Evolutionary conservation across 1,140 invertebrate genomes (phyloP).

Genomic region (Drosophila sp.): DNA sequence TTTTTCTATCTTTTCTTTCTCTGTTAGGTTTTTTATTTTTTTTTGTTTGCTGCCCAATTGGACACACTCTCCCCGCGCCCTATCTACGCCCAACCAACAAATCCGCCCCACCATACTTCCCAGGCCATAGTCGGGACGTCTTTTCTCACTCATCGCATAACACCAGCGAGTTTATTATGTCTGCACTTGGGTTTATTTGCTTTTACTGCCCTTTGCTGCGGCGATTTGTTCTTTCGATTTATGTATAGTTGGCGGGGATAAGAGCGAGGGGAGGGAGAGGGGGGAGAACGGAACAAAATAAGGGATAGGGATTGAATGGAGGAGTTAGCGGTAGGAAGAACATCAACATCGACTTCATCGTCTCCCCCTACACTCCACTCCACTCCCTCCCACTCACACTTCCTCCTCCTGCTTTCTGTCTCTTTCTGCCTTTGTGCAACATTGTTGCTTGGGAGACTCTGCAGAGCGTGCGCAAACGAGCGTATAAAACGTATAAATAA

Average conservation of each 20-base stretch:
- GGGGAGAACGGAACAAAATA: not conserved
- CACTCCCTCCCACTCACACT: not conserved
- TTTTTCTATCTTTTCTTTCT: constrained; percentile 26
- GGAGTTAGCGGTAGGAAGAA: constrained; percentile 11
- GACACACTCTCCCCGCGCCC: constrained; percentile 39
- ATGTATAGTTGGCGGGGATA: constrained; percentile 45
- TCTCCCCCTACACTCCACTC: not conserved
- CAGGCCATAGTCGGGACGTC: not conserved
- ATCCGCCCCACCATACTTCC: not conserved
- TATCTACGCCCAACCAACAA: not conserved
- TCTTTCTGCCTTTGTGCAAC: constrained; percentile 53
- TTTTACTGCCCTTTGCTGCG: constrained; percentile 79
- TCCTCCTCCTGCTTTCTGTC: not conserved
- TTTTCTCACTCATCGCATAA: constrained; percentile 55
- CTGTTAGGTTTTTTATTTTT: constrained; percentile 28
- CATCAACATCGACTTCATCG: constrained; percentile 37
- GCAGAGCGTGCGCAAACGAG: constrained; percentile 69
- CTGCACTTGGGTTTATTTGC: constrained; percentile 80
- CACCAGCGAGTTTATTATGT: constrained; percentile 80
- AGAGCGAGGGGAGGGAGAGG: constrained; percentile 6
- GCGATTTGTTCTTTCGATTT: constrained; percentile 82
- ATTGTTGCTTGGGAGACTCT: constrained; percentile 55
- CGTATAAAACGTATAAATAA: constrained; percentile 82
- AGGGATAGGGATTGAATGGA: constrained; percentile 15
- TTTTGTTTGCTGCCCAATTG: constrained; percentile 55